phyloP scores from a whole-genome alignment of 2,888 invertebrate genomes.

The Andrena praecox region DNA sequence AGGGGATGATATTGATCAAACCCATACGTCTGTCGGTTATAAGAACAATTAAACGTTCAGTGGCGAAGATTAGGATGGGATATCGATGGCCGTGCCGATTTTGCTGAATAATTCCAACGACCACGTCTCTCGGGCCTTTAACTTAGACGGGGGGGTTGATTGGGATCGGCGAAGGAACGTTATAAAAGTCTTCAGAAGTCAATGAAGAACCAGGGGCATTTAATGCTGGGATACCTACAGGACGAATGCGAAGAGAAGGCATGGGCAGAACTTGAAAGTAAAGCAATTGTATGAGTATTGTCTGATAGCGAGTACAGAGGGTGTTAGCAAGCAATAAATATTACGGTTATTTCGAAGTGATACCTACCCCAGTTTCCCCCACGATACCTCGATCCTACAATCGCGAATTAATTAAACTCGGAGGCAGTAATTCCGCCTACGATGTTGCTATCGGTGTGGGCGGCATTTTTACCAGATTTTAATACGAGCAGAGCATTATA shows the following conservation, averaged over 20 bases:
- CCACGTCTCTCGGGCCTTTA: too few relatives aligned
- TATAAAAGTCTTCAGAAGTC: too few relatives aligned
- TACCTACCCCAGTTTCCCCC: neutral
- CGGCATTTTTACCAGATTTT: conserved; percentile 80
- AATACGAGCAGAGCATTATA: conserved; percentile 77
- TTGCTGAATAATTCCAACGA: neutral
- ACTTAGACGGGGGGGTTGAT: too few relatives aligned
- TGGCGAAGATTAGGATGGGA: neutral
- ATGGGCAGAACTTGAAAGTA: neutral
- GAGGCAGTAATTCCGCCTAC: conserved; percentile 36
- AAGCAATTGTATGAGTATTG: neutral
- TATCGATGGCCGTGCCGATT: neutral
- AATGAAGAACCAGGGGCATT: too few relatives aligned
- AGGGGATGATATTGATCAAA: conserved; percentile 1
- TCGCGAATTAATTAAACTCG: conserved; percentile 57
- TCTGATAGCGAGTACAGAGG: neutral
- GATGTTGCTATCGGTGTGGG: conserved; percentile 42
- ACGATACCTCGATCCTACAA: neutral
- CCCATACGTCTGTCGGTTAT: neutral
- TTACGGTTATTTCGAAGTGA: conserved; percentile 8
- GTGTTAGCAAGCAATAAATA: conserved; percentile 20
- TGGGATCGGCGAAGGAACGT: too few relatives aligned
- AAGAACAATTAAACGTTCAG: neutral
- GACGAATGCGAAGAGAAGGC: neutral
- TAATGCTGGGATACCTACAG: too few relatives aligned